Percentiles rank a stretch among this genome's conserved stretches.
Conservation (phyloP, 2,113 vertebrate species). For the Heteronetta atricapilla region DNA sequence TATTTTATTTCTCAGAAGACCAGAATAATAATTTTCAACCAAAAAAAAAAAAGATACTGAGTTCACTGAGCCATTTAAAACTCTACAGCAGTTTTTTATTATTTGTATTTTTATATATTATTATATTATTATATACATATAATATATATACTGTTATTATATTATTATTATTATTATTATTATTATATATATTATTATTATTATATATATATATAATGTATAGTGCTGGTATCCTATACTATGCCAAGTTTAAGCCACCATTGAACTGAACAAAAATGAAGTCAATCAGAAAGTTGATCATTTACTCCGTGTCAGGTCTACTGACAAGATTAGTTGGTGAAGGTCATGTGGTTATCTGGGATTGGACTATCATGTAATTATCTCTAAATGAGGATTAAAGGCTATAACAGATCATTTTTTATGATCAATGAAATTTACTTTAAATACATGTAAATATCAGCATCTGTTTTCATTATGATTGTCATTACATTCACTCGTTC, state of each 20-base stretch:
- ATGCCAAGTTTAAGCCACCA: background rate
- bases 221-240: background rate
- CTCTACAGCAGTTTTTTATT: background rate
- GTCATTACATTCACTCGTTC: background rate
- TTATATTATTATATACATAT: no score
- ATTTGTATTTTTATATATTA: no score
- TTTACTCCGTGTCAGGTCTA: background rate
- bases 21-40: background rate
- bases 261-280: background rate
- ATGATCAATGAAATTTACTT: background rate
- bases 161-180: no score
- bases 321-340: background rate
- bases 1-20: background rate
- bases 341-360: background rate
- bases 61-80: background rate
- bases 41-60: no score
- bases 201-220: background rate
- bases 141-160: no score
- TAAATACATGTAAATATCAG: background rate
- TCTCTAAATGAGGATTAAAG: background rate
- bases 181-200: no score
- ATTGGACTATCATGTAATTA: background rate
- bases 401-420: background rate
- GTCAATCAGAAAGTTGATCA: background rate
- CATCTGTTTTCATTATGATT: background rate